Base-by-base conservation (phyloP, 2,797 vertebrate species). In the Oreortyx pictus region DNA sequence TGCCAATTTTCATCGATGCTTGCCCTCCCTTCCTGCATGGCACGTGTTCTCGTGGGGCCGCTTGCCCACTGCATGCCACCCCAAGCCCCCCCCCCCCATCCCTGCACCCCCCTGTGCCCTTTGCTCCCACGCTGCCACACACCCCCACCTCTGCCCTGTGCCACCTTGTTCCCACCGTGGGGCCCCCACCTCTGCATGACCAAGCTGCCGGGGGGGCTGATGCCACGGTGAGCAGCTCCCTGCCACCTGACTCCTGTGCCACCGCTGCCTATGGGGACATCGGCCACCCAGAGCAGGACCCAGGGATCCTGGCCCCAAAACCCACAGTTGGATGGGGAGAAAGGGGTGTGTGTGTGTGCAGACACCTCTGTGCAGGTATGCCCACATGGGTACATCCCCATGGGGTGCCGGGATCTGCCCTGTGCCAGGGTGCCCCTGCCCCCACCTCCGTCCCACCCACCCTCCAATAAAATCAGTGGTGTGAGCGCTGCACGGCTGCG, bases 381-480 rank as follows among this genome's bases (percentile, higher is more conserved):
- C 68, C 75, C 82, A 18, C 14, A 35, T 8, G 19, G 87, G 39
- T 20, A 23, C 19, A 6, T 71, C 31, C 23, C 67, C 24, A 29
- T 20, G 47, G 46, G 33, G 35, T 72, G 50, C 50, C 5, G 14
- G 6, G 20, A 65, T 39, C 52, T 74, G 67, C 84, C 50, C 87
- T 4, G 20, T 78, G 60, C 80, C 59, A 2, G 65, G 2, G 47
- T 41, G 35, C 19, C 77, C 1, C 2, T 23, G 14, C 41, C 59
- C 33, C 56, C 27, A 35, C 62, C 62, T 81, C 80, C 88, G 27
- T 88, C 86, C 86, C 7, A 22, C 78, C 86, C 41, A 77, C 86
- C 89, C 83, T 92, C 35, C 4, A 96, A 96, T 96, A 96, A 96
- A 96, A 80, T 92, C 46, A 61, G 25, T 93, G 10, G 81, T 95